These are phyloP conservation scores for Sylvilagus floridanus DNA, from an alignment of 2,797 vertebrate genomes.

Conservation along the genomic window DNA sequence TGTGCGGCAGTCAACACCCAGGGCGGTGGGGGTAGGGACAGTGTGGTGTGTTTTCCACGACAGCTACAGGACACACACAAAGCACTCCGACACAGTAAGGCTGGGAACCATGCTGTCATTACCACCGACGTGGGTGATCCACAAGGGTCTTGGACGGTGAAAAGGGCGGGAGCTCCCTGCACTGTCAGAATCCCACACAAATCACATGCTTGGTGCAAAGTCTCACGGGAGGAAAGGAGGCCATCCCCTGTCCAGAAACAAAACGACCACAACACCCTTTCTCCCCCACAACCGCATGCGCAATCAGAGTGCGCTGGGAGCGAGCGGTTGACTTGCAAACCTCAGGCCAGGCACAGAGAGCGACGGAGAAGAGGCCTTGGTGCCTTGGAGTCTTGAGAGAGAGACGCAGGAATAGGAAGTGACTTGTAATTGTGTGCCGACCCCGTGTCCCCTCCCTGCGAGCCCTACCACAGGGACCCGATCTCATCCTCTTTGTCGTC, in stretches of 20 bases:
- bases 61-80: conserved; percentile 81
- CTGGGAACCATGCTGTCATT: conserved; percentile 71
- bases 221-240: conserved; percentile 61
- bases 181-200: conserved; percentile 57
- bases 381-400: conserved; percentile 87
- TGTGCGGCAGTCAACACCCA: conserved; percentile 60
- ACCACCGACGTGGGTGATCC: conserved; percentile 58
- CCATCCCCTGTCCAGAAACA: conserved; percentile 65
- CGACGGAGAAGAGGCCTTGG: conserved; percentile 82
- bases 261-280: conserved; percentile 64
- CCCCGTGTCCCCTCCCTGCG: conserved; percentile 89
- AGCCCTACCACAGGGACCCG: conserved; percentile 97
- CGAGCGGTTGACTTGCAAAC: conserved; percentile 77
- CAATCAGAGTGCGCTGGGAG: conserved; percentile 78
- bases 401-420: conserved; percentile 86
- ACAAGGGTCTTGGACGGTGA: conserved; percentile 67
- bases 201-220: conserved; percentile 74
- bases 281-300: conserved; percentile 71
- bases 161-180: conserved; percentile 74
- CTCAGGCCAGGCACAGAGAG: conserved; percentile 78
- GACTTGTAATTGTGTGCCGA: conserved; percentile 90
- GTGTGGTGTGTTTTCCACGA: conserved; percentile 80
- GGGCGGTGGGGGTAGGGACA: conserved; percentile 36
- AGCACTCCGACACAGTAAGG: conserved; percentile 76
- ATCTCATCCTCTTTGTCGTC: conserved; percentile 97